Base-by-base conservation (phyloP, 2,888 invertebrate genomes). In the Lordiphosa andalusiaca region DNA sequence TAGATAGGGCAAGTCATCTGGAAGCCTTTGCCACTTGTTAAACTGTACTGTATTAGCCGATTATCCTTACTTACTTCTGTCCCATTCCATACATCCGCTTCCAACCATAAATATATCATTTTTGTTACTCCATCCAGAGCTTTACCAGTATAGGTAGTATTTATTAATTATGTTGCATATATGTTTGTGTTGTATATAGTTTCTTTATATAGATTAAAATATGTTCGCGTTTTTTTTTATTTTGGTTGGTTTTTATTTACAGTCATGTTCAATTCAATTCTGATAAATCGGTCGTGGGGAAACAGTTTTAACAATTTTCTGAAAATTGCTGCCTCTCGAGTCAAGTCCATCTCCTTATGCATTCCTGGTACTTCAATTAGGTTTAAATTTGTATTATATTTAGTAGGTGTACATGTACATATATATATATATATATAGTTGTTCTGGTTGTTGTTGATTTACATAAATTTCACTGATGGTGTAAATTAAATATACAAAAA, bases 391-490 rank as follows among this genome's bases (percentile, higher is more conserved):
- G 25, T 51, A 25, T 12, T 41, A 44, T 23, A 52, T 37, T 13
- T 46, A 44, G 51, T 63, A 19, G 7, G 4, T 39, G 9, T 39
- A 16, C 13, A 50, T 50, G 25, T 50, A 9, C 44, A 12, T 38
- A 3, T 53, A n/a, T 53, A 30, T 42, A 38, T 40, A 21, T 42
- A 38, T 40, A 21, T 33, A 6, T 56, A 7, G 25, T 23, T 38
- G 10, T 55, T 25, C 16, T 49, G 13, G 36, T 44, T 53, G 19
- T 37, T 30, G 12, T 53, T 36, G 48, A 25, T 56, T 40, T 58
- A 49, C 39, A 53, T 52, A 53, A 67, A 48, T 77, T 83, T 85
- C 68, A 86, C 84, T 86, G 87, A 86, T 87, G 86, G 87, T 87
- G 86, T 87, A 86, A 86, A 84, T 81, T 71, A 78, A 71, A 71